phyloP scores from a whole-genome alignment of 2,113 vertebrate species.

The Larimichthys crocea region DNA sequence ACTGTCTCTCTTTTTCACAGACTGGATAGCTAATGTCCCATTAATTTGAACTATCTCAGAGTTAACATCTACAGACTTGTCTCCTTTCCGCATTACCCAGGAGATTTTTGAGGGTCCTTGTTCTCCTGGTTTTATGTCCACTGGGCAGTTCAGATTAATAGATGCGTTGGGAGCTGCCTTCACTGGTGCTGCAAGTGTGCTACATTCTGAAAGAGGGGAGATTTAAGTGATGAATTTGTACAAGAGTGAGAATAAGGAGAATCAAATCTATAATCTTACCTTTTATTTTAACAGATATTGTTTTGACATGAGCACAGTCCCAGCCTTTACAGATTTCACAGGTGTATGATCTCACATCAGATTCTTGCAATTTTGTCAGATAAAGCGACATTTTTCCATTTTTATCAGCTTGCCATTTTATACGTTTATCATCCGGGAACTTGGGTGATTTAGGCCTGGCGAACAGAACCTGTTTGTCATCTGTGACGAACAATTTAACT shows the following conservation, averaged over 20 bases:
- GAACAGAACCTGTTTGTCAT: constrained; percentile 2
- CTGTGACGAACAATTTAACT: constrained; percentile 13
- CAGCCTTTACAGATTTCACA: constrained; percentile 61
- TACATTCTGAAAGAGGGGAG: constrained; percentile 59
- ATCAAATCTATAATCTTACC: constrained; percentile 41
- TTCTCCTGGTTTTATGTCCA: neutral
- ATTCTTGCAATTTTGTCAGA: constrained; percentile 41
- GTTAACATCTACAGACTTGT: neutral
- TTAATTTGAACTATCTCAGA: neutral
- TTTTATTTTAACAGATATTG: constrained; percentile 67
- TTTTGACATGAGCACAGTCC: constrained; percentile 15
- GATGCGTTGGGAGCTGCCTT: neutral
- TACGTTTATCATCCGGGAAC: neutral
- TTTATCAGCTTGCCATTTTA: constrained; percentile 11
- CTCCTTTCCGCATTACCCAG: constrained; percentile 54
- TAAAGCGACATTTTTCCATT: constrained; percentile 35
- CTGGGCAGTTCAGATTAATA: constrained; percentile 40
- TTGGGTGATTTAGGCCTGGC: constrained; percentile 6
- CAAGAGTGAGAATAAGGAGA: neutral
- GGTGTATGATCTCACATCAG: constrained; percentile 57
- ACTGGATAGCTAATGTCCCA: constrained; percentile 27
- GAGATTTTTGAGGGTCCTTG: neutral
- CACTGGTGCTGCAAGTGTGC: neutral
- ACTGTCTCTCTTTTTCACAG: constrained; percentile 10
- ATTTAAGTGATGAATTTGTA: neutral